A percentile compares a stretch with the other conserved stretches of the same genome.
Conservation (phyloP, 2,797 vertebrate species). For the Labeo calbasu region DNA sequence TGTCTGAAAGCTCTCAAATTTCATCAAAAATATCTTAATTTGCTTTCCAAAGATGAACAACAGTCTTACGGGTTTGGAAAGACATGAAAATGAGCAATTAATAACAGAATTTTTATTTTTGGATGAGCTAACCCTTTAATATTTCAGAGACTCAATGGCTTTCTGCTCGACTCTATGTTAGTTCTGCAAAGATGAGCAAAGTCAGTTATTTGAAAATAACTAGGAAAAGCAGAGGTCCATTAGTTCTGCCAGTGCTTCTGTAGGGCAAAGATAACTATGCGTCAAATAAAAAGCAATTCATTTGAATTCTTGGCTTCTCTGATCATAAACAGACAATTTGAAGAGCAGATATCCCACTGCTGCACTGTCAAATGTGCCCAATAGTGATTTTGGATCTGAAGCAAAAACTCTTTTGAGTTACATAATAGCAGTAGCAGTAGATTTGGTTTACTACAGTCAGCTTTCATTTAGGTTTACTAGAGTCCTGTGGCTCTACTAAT, state of each 20-base stretch:
- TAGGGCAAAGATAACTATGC: background rate
- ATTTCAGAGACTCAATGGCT: background rate
- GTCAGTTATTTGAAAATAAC: slow-evolving; percentile 2
- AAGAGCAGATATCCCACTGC: background rate
- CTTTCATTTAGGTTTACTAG: no score
- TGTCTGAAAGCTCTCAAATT: no score
- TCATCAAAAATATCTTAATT: no score
- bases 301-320: background rate
- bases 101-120: no score
- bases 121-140: background rate
- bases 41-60: no score
- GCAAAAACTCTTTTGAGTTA: background rate
- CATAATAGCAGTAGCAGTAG: background rate
- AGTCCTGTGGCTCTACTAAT: background rate
- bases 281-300: background rate
- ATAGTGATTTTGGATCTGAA: background rate
- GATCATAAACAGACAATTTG: background rate
- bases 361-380: background rate
- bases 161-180: background rate
- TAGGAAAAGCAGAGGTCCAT: background rate
- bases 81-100: no score
- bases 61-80: no score
- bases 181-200: background rate
- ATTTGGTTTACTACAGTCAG: background rate
- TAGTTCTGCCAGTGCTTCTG: background rate